Percentiles rank a stretch among this genome's conserved stretches.
Evolutionary conservation across 2,797 vertebrate genomes (phyloP).

Genomic region (Gymnothorax javanicus): DNA sequence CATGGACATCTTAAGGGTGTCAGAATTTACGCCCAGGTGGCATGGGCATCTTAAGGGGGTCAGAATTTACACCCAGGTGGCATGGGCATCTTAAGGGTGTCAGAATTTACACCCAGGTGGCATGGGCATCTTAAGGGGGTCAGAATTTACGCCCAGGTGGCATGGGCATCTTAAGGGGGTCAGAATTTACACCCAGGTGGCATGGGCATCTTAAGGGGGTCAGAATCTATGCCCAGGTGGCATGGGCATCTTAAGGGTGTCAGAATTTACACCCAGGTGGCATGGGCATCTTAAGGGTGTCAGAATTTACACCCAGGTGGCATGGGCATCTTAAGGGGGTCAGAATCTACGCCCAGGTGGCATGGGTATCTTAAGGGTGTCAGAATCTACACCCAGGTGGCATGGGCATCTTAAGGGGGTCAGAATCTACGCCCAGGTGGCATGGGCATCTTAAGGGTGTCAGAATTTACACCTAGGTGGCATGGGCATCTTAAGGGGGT

Average conservation of each 20-base stretch:
- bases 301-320: neutral
- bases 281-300: neutral
- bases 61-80: too few species aligned
- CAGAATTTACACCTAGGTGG: neutral
- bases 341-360: neutral
- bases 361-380: neutral
- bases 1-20: too few species aligned
- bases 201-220: neutral
- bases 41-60: too few species aligned
- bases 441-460: too few species aligned
- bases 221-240: neutral
- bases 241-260: neutral
- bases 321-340: neutral
- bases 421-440: neutral
- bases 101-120: too few species aligned
- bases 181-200: too few species aligned
- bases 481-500: neutral
- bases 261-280: neutral
- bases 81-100: too few species aligned
- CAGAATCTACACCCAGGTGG: neutral
- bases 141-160: too few species aligned
- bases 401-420: neutral
- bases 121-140: too few species aligned
- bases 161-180: too few species aligned
- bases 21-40: too few species aligned